A percentile compares a stretch with the other conserved stretches of the same genome.
phyloP scores from a whole-genome alignment of 2,797 vertebrate species.

The Sebastes kiyomatsui region DNA sequence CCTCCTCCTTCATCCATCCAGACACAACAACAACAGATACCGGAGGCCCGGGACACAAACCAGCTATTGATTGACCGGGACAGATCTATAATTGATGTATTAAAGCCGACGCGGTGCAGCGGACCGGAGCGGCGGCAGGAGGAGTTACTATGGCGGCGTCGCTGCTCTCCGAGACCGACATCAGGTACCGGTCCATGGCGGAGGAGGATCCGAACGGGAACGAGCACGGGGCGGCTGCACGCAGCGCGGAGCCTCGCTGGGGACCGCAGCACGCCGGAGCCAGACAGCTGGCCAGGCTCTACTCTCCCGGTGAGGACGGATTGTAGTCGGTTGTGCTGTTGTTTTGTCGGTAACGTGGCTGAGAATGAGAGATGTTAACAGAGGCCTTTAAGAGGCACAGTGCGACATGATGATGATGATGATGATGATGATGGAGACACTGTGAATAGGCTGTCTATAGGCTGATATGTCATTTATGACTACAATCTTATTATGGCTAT shows the following conservation, averaged over 20 bases:
- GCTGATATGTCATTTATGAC: neutral
- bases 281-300: slow-evolving; percentile 81
- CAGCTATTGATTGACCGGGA: slow-evolving; percentile 12
- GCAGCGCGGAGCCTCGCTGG: slow-evolving; percentile 82
- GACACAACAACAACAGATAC: neutral
- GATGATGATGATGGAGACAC: neutral
- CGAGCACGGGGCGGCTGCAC: slow-evolving; percentile 84
- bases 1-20: neutral
- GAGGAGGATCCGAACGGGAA: slow-evolving; percentile 88
- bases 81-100: slow-evolving; percentile 55
- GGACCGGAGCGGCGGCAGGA: slow-evolving; percentile 29
- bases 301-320: slow-evolving; percentile 81
- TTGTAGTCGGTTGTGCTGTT: neutral
- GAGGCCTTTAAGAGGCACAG: slow-evolving; percentile 37
- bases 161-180: slow-evolving; percentile 83
- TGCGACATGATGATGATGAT: neutral
- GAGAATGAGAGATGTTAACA: neutral
- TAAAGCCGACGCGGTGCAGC: slow-evolving; percentile 43
- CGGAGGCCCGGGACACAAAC: slow-evolving; percentile 10
- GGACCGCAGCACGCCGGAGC: slow-evolving; percentile 86
- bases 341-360: neutral
- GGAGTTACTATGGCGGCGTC: slow-evolving; percentile 67
- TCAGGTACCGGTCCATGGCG: slow-evolving; percentile 85
- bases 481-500: neutral
- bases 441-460: neutral